phyloP scores from a whole-genome alignment of 2,797 vertebrate genomes.

The Takifugu rubripes region DNA sequence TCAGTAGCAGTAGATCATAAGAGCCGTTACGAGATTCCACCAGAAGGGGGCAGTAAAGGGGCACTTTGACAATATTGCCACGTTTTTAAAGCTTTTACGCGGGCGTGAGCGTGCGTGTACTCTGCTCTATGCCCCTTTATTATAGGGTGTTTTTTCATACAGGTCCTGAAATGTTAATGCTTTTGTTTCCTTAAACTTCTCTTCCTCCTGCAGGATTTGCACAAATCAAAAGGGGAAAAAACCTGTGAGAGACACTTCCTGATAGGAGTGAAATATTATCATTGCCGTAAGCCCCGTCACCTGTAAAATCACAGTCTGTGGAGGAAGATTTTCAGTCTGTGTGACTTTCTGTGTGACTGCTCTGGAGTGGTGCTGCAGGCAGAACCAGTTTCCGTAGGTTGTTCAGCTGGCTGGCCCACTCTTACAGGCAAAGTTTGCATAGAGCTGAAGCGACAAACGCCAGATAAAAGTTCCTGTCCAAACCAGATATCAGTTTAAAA shows the following conservation, averaged over 20 bases:
- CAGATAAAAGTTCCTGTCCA: slow-evolving; percentile 23
- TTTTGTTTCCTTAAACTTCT: slow-evolving; percentile 6
- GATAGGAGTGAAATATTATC: slow-evolving; percentile 60
- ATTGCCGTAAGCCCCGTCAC: slow-evolving; percentile 4
- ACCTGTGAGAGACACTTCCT: slow-evolving; percentile 37
- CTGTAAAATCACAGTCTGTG: slow-evolving; percentile 4
- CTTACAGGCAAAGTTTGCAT: slow-evolving; percentile 29
- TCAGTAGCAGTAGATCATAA: background rate
- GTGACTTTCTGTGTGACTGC: slow-evolving; percentile 5
- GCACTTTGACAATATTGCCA: background rate
- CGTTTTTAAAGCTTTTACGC: no score
- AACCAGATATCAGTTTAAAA: slow-evolving; percentile 9
- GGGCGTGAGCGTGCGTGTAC: no score
- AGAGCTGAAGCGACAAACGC: slow-evolving; percentile 32
- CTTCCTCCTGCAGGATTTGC: background rate
- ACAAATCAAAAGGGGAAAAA: background rate
- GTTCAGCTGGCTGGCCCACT: slow-evolving; percentile 51
- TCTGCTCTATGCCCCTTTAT: no score
- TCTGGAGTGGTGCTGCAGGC: slow-evolving; percentile 61
- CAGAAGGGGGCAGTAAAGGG: slow-evolving; percentile 32
- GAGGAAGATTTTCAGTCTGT: background rate
- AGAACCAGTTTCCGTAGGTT: slow-evolving; percentile 61
- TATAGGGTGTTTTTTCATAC: no score
- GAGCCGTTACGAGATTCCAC: slow-evolving; percentile 3
- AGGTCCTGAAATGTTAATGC: no score